A percentile compares a stretch with the other conserved stretches of the same genome.
phyloP scores from a whole-genome alignment of 2,113 vertebrate genomes.

The Neogale vison region DNA sequence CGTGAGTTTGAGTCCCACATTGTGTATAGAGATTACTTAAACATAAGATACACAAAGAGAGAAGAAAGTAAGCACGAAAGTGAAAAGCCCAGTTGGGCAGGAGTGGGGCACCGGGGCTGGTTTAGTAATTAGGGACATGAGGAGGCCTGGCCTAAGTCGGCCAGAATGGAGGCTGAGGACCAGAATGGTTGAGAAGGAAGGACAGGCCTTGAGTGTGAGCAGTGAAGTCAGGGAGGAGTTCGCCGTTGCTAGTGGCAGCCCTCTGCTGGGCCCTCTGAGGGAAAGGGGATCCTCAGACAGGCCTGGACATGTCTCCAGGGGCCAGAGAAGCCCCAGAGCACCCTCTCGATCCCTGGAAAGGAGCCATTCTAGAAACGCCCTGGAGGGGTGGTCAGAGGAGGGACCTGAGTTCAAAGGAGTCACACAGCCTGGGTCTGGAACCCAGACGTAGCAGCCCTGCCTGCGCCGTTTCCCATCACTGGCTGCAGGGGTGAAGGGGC shows the following conservation, averaged over 20 bases:
- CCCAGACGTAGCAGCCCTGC: not conserved
- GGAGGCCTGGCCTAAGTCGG: not conserved
- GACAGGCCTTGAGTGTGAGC: not conserved
- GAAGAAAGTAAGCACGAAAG: not conserved
- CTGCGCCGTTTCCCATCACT: not conserved
- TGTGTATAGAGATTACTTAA: not conserved
- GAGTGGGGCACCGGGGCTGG: fast-evolving
- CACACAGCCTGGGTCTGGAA: not conserved
- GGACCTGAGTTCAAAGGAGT: not conserved
- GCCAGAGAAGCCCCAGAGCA: not conserved
- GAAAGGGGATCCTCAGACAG: not conserved
- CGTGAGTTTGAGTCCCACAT: not conserved
- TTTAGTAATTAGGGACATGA: not conserved
- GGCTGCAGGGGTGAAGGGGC: not conserved
- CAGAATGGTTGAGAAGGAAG: not conserved
- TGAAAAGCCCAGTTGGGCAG: not conserved
- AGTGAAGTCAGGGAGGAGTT: not conserved
- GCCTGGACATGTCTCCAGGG: not conserved
- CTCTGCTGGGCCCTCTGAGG: not conserved
- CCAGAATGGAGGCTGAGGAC: not conserved
- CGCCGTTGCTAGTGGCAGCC: not conserved
- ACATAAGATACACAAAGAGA: not conserved
- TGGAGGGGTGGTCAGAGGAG: not conserved
- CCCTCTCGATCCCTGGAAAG: not conserved
- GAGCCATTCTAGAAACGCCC: not conserved